Conservation (phyloP, 2,797 vertebrate species). For the Bucorvus abyssinicus region DNA sequence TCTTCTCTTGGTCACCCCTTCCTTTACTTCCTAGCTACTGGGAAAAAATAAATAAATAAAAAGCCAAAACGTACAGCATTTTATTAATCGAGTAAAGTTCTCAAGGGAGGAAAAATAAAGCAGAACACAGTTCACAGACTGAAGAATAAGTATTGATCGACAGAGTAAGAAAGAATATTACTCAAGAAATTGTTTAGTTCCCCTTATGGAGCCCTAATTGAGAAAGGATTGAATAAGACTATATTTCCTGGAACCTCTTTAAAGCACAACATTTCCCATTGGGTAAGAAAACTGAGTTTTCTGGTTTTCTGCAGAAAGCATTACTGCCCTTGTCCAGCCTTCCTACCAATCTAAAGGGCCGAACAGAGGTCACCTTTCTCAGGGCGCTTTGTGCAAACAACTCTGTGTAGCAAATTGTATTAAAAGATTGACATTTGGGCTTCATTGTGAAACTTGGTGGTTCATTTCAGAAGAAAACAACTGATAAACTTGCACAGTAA, state of each 20-base stretch:
- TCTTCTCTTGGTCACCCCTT: neutral
- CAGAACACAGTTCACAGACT: neutral
- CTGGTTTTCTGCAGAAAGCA: neutral
- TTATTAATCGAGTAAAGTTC: neutral
- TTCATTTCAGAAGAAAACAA: neutral
- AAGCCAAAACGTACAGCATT: neutral
- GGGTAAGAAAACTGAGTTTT: neutral
- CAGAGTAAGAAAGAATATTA: neutral
- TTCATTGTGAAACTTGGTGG: neutral
- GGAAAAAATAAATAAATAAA: neutral
- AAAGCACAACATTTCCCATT: neutral
- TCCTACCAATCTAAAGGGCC: neutral
- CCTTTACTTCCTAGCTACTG: neutral
- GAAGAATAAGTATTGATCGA: neutral
- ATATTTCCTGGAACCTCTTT: neutral
- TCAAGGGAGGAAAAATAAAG: neutral
- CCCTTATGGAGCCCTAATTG: neutral
- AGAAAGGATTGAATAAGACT: neutral
- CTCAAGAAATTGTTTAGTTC: neutral
- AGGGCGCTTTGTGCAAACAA: neutral
- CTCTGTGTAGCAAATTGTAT: neutral
- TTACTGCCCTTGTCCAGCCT: neutral
- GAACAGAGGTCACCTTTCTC: neutral
- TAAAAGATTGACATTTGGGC: neutral
- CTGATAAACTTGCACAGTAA: neutral